phyloP scores from a whole-genome alignment of 2,113 vertebrate species.

The Mustelus asterias region DNA sequence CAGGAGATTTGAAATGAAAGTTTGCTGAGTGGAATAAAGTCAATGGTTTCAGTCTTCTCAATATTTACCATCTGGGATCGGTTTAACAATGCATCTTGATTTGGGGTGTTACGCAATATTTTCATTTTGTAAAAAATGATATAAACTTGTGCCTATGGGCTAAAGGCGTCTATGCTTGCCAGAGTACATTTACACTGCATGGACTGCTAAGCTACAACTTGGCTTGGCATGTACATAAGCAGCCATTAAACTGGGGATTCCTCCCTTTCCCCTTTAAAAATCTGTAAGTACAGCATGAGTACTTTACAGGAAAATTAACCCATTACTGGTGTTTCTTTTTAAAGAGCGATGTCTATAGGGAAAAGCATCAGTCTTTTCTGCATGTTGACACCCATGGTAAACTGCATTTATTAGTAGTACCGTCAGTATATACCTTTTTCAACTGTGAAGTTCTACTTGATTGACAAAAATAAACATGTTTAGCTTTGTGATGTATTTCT shows the following conservation, averaged over 20 bases:
- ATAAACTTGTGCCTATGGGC: background rate
- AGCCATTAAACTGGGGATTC: background rate
- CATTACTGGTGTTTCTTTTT: background rate
- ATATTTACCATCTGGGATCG: background rate
- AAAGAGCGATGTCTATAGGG: background rate
- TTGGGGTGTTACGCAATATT: background rate
- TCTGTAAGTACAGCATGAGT: background rate
- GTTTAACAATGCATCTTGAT: background rate
- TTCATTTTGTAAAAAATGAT: background rate
- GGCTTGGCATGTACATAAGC: background rate
- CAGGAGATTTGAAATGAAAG: background rate
- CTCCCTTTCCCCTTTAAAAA: background rate
- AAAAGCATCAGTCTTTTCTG: background rate
- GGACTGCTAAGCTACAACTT: background rate
- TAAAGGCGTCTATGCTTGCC: background rate
- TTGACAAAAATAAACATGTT: background rate
- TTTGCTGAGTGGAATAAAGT: background rate
- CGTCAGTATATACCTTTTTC: background rate
- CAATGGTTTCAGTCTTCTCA: background rate
- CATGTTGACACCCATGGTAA: background rate
- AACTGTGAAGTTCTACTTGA: background rate
- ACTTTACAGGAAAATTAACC: background rate
- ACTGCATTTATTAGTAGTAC: background rate
- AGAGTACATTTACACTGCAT: background rate
- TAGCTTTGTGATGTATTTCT: background rate